Base-by-base conservation (phyloP, 2,797 vertebrate genomes). In the Hozukius guyotensis region DNA sequence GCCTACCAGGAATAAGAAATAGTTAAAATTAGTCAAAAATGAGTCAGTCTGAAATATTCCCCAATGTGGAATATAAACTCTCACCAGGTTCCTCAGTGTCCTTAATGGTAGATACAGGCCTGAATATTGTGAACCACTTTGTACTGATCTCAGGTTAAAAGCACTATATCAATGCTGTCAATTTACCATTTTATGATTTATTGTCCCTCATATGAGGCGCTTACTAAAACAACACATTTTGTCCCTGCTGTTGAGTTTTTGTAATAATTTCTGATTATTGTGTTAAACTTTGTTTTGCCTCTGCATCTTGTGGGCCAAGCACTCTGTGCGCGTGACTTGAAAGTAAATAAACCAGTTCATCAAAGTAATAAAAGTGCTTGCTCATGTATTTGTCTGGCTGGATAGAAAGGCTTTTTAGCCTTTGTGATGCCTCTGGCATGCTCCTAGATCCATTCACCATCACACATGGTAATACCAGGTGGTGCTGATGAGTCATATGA, bases 401-500 rank as follows among this genome's bases (percentile, higher is more conserved):
- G 11, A 66, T 2, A 32, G 53, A 87, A 68, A 57, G 12, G 42
- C 14, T 60, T 66, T 70, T 72, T 77, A 49, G 10, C 49, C 61
- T 56, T 46, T 32, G 49, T 49, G 53, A 49, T 49, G 77, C 34
- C 56, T 70, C 59, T 38, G 69, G 55, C 68, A 29, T 11, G 16
- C 31, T 65, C 55, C 14, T 25, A 2, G 38, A 72, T 83, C 70
- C 12, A 8, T 55, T 67, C 2, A 2, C 63, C 63, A 29, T 73
- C 55, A 38, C 25, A 14, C 76, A 59, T 63, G 74, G 61, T 64
- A 72, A 66, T 78, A 14, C 53, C 70, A 84, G 83, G 72, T 46
- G 81, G 82, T 72, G 52, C 32, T 24, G 46, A 77, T 77, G 80
- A 82, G 59, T 91, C 73, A 78, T 11, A 38, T 78, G 59, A 84